Evolutionary conservation across 1,140 invertebrate genomes (phyloP).

Genomic region (Amphibalanus amphitrite): DNA sequence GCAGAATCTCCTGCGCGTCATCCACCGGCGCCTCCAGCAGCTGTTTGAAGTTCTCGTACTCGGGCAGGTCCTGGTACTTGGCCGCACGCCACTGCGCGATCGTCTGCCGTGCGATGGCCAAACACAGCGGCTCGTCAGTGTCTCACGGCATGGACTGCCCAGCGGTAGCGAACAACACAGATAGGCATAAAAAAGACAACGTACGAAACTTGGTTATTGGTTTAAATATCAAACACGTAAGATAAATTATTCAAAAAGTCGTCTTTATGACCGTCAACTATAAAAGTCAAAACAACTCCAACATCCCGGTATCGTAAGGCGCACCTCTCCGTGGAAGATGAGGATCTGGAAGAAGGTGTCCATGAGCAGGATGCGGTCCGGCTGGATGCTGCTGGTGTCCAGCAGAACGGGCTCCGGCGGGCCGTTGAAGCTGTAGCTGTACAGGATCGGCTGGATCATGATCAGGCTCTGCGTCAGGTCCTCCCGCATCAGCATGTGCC

Average conservation of each 20-base stretch:
- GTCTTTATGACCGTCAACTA: too few species aligned
- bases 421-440: slow-evolving; percentile 95
- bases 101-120: slow-evolving; percentile 42
- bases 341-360: slow-evolving; percentile 99
- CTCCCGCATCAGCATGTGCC: slow-evolving; percentile 92
- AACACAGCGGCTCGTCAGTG: too few species aligned
- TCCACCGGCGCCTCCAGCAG: slow-evolving; percentile 87
- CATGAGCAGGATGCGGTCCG: slow-evolving; percentile 94
- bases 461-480: slow-evolving; percentile 93
- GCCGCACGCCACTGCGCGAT: slow-evolving; percentile 90
- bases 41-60: slow-evolving; percentile 95
- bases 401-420: slow-evolving; percentile 92
- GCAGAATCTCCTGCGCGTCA: slow-evolving; percentile 92
- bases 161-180: too few species aligned
- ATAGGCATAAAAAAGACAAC: too few species aligned
- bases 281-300: too few species aligned
- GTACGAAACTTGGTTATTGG: too few species aligned
- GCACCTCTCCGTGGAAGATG: slow-evolving; percentile 95
- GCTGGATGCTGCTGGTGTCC: slow-evolving; percentile 92
- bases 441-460: slow-evolving; percentile 98
- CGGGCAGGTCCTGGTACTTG: slow-evolving; percentile 87
- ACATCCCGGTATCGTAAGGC: too few species aligned
- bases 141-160: too few species aligned
- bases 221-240: slow-evolving; percentile 7
- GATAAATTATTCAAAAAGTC: too few species aligned